Evolutionary conservation across 2,888 invertebrate genomes (phyloP), one percentile per base, ranked within the genome.

Genomic region (Eilema caniola): DNA sequence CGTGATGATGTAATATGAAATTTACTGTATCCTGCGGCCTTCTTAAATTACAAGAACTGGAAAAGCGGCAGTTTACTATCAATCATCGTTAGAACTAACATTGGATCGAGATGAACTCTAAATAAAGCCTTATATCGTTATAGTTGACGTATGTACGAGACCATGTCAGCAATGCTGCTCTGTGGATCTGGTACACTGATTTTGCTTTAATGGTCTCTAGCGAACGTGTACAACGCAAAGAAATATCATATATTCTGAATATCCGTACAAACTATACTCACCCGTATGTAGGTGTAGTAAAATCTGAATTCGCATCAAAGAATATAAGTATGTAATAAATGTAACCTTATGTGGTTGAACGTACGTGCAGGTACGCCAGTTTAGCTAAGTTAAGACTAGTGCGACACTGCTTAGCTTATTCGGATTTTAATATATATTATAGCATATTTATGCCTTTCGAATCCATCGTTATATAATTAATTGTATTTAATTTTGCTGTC

Each of bases 121-220:
- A 53, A 20, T 53, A 53, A 53, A n/a, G 8, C n/a, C 47, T 20
- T 47, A 47, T 53, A n/a, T 20, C 8, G n/a, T 53, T n/a, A 53
- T 53, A n/a, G 53, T 53, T 83, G 83, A 84, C 83, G 83, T 79
- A 83, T 85, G 85, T 80, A 86, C 86, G 86, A 85, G 24, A 81
- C 85, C 82, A 81, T 86, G 88, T 91, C 89, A 89, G 89, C 86
- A 80, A 79, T 83, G 80, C 80, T 80, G 76, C 84, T 86, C 85
- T n/a, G 65, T 70, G 66, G 66, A 67, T 69, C 70, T 71, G 66
- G 83, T 89, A 83, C 86, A 89, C 85, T 88, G 86, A 91, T 92
- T 92, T 81, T 91, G 80, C 87, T 89, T 87, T 92, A 92, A 92
- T 90, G 89, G 89, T 86, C 86, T 85, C 83, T 53, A 72, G 73